Evolutionary conservation across 2,113 vertebrate species (phyloP).

Genomic region (Alethe castanea): DNA sequence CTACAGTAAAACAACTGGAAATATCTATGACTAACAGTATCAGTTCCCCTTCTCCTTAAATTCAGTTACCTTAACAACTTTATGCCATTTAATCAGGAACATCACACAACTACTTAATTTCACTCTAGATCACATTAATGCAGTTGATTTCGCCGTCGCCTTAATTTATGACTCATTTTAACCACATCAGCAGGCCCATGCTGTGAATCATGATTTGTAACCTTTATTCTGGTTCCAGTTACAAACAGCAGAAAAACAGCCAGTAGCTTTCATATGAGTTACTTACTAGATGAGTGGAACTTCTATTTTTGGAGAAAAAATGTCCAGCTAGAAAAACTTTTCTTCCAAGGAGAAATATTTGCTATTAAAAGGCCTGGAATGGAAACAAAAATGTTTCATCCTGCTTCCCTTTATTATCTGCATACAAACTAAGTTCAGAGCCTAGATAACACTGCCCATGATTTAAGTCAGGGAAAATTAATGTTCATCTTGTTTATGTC

Average conservation of each 20-base stretch:
- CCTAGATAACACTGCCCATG: neutral
- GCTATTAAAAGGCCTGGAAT: conserved; percentile 8
- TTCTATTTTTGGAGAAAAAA: neutral
- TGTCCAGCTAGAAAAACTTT: neutral
- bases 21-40: neutral
- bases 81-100: neutral
- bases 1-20: neutral
- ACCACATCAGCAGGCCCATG: neutral
- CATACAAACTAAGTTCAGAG: conserved; percentile 26
- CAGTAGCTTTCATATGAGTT: neutral
- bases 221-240: neutral
- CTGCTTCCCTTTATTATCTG: conserved; percentile 18
- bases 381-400: conserved; percentile 47
- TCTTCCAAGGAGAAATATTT: neutral
- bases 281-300: neutral
- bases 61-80: neutral
- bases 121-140: neutral
- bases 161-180: neutral
- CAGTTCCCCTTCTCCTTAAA: neutral
- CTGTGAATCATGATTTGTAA: neutral
- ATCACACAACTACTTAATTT: neutral
- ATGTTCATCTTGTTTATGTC: conserved; percentile 70
- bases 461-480: conserved; percentile 26
- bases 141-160: neutral
- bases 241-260: neutral